These are phyloP conservation scores for Sarcophilus harrisii DNA, from an alignment of 2,797 vertebrate genomes.

Conservation along the genomic window DNA sequence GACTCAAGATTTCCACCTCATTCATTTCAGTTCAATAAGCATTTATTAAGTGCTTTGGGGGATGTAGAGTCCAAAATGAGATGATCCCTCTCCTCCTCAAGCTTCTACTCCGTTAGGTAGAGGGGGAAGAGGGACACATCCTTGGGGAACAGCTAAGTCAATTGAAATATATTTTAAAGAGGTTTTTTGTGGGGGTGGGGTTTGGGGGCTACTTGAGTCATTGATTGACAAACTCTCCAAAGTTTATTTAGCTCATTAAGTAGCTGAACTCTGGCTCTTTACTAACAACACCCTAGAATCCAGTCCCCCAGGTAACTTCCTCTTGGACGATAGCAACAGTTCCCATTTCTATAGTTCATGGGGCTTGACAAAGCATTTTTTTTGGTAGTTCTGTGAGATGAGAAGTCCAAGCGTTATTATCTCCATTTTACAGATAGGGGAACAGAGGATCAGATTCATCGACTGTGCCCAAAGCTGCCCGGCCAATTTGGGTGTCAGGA, in stretches of 20 bases:
- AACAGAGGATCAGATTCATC: not conserved
- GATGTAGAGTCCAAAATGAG: not conserved
- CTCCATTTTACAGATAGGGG: not conserved
- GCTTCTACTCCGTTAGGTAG: not conserved
- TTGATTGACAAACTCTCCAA: not conserved
- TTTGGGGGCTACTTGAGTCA: not conserved
- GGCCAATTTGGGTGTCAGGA: not conserved
- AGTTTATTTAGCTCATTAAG: not conserved
- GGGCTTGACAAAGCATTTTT: not conserved
- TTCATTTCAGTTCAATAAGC: not conserved
- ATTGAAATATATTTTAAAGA: not conserved
- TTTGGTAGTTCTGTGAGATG: not conserved
- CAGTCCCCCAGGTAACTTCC: not conserved
- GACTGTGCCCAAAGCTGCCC: not conserved
- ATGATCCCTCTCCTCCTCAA: not conserved
- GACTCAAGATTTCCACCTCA: not conserved
- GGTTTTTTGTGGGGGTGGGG: not conserved
- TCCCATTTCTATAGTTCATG: not conserved
- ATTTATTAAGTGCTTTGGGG: not conserved
- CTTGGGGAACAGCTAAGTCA: not conserved
- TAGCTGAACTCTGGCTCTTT: not conserved
- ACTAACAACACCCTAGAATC: not conserved
- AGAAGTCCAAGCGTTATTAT: not conserved
- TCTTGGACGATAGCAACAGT: not conserved
- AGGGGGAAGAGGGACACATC: not conserved